phyloP scores from a whole-genome alignment of 2,888 invertebrate species.

The Tetropium fuscum region DNA sequence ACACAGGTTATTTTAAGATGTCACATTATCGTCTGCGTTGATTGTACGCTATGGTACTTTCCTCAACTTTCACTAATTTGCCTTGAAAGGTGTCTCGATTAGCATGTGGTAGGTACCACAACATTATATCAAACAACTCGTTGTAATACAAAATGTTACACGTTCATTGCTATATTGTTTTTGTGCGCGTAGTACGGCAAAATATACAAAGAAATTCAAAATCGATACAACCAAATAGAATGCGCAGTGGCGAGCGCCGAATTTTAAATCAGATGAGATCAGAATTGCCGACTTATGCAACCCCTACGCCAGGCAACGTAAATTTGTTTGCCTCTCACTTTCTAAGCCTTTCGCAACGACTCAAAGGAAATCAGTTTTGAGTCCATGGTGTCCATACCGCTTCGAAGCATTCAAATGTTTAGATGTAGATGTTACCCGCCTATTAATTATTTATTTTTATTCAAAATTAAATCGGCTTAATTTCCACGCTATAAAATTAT shows the following conservation, averaged over 20 bases:
- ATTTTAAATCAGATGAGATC: conserved; percentile 12
- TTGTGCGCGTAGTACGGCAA: background rate
- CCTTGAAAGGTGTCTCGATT: conserved; percentile 10
- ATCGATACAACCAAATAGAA: conserved; percentile 7
- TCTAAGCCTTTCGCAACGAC: no score
- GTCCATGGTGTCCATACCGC: no score
- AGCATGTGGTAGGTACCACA: background rate
- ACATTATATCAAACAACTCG: background rate
- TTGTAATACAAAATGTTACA: background rate
- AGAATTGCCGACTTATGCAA: background rate
- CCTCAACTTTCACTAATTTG: conserved; percentile 20
- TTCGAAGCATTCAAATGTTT: no score
- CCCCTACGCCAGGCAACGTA: no score
- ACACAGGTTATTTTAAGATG: conserved; percentile 3
- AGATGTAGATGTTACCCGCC: no score
- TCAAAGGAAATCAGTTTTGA: no score
- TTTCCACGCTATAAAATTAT: no score
- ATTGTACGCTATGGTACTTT: conserved; percentile 8
- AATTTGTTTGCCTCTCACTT: no score
- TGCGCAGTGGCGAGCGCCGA: conserved; percentile 14
- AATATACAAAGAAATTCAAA: background rate
- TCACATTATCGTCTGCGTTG: conserved; percentile 10
- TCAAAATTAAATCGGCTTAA: no score
- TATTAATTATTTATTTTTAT: no score
- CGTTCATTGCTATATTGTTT: background rate